Conservation (phyloP, 1,140 invertebrate species). For the Mizuhopecten yessoensis region DNA sequence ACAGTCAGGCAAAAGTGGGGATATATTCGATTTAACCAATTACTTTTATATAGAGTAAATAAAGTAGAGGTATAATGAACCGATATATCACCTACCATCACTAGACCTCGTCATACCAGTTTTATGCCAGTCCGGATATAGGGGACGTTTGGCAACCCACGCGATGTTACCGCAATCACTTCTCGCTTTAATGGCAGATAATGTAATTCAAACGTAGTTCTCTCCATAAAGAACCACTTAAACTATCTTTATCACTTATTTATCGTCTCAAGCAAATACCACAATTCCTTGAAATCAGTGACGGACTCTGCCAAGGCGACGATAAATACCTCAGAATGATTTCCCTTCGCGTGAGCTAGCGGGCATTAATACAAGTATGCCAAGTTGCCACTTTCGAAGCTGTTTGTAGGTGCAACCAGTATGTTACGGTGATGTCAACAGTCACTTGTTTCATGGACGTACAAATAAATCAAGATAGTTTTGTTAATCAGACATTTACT, state of each 20-base stretch:
- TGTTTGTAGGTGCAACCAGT: background rate
- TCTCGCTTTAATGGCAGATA: background rate
- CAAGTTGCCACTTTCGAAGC: background rate
- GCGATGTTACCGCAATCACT: background rate
- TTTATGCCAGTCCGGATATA: background rate
- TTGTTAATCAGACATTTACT: no score
- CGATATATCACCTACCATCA: background rate
- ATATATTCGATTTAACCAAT: no score
- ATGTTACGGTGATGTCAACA: no score
- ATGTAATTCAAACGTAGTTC: background rate
- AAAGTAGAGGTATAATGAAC: no score
- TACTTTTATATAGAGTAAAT: no score
- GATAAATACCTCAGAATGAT: background rate
- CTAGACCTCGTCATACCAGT: background rate
- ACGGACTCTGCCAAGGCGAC: background rate
- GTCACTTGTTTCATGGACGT: no score
- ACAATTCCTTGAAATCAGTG: background rate
- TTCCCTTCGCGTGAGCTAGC: no score
- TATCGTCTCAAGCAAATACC: background rate
- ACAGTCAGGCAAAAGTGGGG: no score
- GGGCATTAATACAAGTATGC: background rate
- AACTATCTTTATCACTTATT: background rate
- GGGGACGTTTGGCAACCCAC: background rate
- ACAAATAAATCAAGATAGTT: no score
- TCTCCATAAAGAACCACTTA: background rate